Percentiles rank a stretch among this genome's conserved stretches.
Evolutionary conservation across 30 jellyfish, hydroid and myxozoan species (phyloP).

Genomic region (Hydractinia symbiolongicarpus): DNA sequence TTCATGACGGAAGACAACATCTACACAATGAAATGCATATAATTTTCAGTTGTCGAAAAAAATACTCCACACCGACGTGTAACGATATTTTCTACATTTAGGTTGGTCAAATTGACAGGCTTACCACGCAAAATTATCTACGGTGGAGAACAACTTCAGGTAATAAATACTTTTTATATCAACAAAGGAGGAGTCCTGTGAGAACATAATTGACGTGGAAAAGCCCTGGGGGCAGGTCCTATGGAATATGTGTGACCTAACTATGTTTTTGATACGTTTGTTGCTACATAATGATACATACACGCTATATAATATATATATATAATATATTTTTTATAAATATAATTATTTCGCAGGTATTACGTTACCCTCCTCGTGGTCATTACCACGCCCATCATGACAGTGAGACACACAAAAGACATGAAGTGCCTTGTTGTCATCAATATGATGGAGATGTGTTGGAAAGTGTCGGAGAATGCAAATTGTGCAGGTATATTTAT

Average conservation of each 20-base stretch:
- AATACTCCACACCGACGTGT: background rate
- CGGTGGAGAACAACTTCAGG: constrained; percentile 97
- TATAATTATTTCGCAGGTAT: constrained; percentile 32
- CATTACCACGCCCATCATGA: constrained; percentile 99
- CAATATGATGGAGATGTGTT: constrained; percentile 45
- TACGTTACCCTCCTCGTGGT: constrained; percentile 63
- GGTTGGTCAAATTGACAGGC: constrained; percentile 65
- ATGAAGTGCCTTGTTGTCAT: constrained; percentile 95
- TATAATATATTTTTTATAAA: too few relatives aligned
- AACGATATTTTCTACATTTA: constrained; percentile 9
- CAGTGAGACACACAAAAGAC: constrained; percentile 75
- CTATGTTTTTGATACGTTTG: too few relatives aligned
- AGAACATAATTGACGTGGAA: too few relatives aligned
- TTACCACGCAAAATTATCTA: constrained; percentile 60
- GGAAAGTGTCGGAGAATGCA: constrained; percentile 62
- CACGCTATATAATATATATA: too few relatives aligned
- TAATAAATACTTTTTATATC: background rate
- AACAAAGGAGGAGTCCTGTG: too few relatives aligned
- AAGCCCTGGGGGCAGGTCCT: too few relatives aligned
- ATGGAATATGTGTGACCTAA: too few relatives aligned
- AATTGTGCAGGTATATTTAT: constrained; percentile 77
- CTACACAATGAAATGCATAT: too few relatives aligned
- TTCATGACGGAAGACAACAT: too few relatives aligned
- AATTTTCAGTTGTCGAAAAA: background rate
- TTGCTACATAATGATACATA: too few relatives aligned